These are phyloP conservation scores for Telenomus remus DNA, from an alignment of 1,140 invertebrate genomes.

Conservation along the genomic window DNA sequence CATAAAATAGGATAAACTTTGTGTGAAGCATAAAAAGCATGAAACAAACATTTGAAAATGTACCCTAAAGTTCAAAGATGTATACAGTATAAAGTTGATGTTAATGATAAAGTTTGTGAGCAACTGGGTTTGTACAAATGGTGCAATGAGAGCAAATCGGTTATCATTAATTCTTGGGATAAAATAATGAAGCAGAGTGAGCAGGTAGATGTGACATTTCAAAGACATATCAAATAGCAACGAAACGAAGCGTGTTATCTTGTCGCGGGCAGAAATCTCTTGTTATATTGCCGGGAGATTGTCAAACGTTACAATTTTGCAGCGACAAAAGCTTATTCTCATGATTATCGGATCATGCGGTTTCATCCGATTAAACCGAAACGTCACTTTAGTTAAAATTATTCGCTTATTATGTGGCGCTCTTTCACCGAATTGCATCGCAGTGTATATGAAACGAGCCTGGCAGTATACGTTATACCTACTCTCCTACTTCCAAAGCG, in stretches of 20 bases:
- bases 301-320: constrained; percentile 51
- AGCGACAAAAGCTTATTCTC: constrained; percentile 50
- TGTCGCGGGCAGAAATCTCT: constrained; percentile 50
- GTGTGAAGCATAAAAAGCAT: no score
- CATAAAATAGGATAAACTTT: no score
- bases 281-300: constrained; percentile 45
- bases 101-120: no score
- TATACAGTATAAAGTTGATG: no score
- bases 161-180: constrained; percentile 10
- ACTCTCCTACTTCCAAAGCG: constrained; percentile 37
- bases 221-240: constrained; percentile 35
- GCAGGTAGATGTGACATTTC: constrained; percentile 12
- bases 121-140: no score
- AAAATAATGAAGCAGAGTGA: constrained; percentile 24
- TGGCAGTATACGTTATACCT: constrained; percentile 38
- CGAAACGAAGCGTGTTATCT: constrained; percentile 52
- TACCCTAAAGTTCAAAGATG: no score
- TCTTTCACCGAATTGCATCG: constrained; percentile 40
- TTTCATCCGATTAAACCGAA: constrained; percentile 57
- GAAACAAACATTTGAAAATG: no score
- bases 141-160: constrained; percentile 9
- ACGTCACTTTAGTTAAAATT: constrained; percentile 56
- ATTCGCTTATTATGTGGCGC: constrained; percentile 47
- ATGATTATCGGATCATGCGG: constrained; percentile 50
- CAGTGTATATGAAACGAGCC: constrained; percentile 45